phyloP scores from a whole-genome alignment of 2,888 invertebrate genomes.

The Pterostichus madidus region DNA sequence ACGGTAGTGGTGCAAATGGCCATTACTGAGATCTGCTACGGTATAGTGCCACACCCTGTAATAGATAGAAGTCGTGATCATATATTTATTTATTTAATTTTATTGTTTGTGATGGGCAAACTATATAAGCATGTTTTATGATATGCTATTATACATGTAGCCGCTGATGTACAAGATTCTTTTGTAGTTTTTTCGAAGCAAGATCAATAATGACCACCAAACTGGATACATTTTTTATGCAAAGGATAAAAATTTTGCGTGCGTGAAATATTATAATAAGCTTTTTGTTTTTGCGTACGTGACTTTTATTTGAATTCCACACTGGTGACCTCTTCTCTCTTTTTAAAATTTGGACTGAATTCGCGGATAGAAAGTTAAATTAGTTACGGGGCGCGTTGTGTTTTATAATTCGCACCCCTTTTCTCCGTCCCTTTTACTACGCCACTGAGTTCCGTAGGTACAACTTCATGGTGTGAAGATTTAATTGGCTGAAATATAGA shows the following conservation, averaged over 20 bases:
- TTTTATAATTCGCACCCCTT: conserved; percentile 13
- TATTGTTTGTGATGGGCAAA: too few species aligned
- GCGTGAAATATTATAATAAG: conserved; percentile 22
- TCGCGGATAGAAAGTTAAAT: conserved; percentile 40
- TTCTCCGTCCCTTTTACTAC: neutral
- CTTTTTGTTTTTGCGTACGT: conserved; percentile 32
- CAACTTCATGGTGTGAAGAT: conserved; percentile 27
- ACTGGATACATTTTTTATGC: too few species aligned
- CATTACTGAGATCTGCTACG: too few species aligned
- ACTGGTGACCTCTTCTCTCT: conserved; percentile 12
- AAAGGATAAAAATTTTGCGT: neutral
- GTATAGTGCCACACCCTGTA: too few species aligned
- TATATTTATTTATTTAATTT: too few species aligned
- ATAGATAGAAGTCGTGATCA: too few species aligned
- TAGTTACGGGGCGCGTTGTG: conserved; percentile 22
- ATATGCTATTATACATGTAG: too few species aligned
- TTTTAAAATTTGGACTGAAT: conserved; percentile 28
- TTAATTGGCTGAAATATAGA: conserved; percentile 58
- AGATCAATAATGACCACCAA: too few species aligned
- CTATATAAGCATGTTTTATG: too few species aligned
- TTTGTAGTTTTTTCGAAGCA: too few species aligned
- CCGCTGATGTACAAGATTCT: too few species aligned
- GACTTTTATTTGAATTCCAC: conserved; percentile 13
- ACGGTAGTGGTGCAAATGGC: too few species aligned
- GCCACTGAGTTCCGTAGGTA: conserved; percentile 24